Evolutionary conservation across 2,888 invertebrate species (phyloP), one percentile per base, ranked within the genome.

Genomic region (Leucoma salicis): DNA sequence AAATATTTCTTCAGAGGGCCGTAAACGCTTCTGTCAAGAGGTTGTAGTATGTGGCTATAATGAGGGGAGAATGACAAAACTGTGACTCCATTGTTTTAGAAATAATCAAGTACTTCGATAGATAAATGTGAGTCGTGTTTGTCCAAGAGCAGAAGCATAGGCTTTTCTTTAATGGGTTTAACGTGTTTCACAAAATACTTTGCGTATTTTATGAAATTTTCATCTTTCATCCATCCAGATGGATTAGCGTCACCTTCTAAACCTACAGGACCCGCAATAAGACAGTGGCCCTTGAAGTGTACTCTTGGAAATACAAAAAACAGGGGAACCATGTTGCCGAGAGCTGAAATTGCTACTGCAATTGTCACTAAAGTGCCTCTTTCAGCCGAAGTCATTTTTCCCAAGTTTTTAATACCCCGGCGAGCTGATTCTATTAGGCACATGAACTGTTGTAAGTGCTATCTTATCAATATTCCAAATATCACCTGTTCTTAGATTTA

Each of bases 401-500:
- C 31, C 14, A 31, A 14, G 14, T 14, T 14, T 14, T 8, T 31
- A 14, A 34, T 24, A 31, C 13, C 25, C 21, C 24, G 34, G 15
- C 34, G 25, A 33, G 33, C 33, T 33, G 14, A 24, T 13, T 13
- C 25, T 14, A 31, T 31, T 31, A 37, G 42, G 41, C 1, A 29
- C 18, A 7, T 42, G 46, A 1, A 50, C 46, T 0, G 46, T 51
- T 34, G 44, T 51, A 1, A 51, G n/a, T 5, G 42, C 42, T 10
- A 43, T 48, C 21, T 52, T 46, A 39, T 48, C 48, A n/a, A 48
- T 34, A 15, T 52, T 52, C 35, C 37, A 48, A 14, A 48, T 48
- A 42, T 44, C 42, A 24, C 39, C 36, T 29, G 46, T 41, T 2
- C 31, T 35, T 21, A 46, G 31, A 31, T 46, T 43, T 3, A 18